Conservation (phyloP, 1,140 invertebrate species). For the Sipha flava region DNA sequence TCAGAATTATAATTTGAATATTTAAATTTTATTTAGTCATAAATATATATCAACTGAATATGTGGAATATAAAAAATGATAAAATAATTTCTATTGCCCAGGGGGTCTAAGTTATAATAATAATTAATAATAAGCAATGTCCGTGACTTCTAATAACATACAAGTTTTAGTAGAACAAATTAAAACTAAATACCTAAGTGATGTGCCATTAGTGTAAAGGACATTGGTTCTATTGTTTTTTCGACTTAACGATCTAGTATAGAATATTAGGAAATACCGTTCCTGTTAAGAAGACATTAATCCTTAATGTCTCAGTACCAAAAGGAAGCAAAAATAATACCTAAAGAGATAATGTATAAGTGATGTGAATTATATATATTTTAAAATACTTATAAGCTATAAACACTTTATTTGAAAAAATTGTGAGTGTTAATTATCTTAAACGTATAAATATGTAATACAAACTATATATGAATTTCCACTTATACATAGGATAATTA, state of each 20-base stretch:
- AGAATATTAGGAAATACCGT: background rate
- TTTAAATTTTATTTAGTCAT: background rate
- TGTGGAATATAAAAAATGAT: background rate
- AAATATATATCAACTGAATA: background rate
- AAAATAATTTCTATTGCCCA: background rate
- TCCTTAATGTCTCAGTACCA: background rate
- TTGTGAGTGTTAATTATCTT: background rate
- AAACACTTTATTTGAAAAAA: background rate
- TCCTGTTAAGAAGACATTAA: constrained; percentile 3
- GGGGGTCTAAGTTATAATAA: constrained; percentile 24
- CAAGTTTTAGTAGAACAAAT: constrained; percentile 11
- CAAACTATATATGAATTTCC: background rate
- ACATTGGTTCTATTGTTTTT: constrained; percentile 22
- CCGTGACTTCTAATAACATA: background rate
- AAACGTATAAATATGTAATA: background rate
- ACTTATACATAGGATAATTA: background rate
- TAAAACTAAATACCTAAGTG: background rate
- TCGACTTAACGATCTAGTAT: background rate
- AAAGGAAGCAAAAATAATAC: background rate
- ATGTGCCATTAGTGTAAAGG: background rate
- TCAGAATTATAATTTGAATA: background rate
- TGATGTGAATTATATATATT: background rate
- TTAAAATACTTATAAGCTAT: background rate
- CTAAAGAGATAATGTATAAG: background rate
- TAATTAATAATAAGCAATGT: constrained; percentile 19